Evolutionary conservation across 2,797 vertebrate species (phyloP).

Genomic region (Pyrocephalus nanus): DNA sequence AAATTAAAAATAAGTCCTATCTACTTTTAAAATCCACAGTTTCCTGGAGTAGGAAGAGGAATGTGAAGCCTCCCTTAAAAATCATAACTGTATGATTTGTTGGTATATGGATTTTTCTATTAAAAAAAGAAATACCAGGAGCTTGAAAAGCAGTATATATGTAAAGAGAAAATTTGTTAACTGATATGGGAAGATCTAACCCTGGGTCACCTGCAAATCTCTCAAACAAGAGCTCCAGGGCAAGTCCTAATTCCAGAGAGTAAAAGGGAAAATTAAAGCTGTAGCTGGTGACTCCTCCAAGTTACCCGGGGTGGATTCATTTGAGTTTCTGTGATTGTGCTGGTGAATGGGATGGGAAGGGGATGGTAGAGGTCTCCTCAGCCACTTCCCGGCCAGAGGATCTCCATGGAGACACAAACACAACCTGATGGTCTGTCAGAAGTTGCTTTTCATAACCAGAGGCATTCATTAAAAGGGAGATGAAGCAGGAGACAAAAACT

Average conservation of each 20-base stretch:
- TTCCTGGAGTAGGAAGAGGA: background rate
- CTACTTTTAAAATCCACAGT: background rate
- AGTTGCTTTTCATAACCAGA: slow-evolving; percentile 39
- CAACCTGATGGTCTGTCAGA: slow-evolving; percentile 19
- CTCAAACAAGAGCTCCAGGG: slow-evolving; percentile 81
- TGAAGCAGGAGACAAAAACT: slow-evolving; percentile 56
- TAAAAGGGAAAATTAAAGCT: slow-evolving; percentile 81
- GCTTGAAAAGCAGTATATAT: slow-evolving; percentile 82
- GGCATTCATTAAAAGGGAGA: slow-evolving; percentile 47
- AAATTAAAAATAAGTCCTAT: background rate
- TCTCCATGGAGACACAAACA: slow-evolving; percentile 67
- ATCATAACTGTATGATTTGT: slow-evolving; percentile 32
- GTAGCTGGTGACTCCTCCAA: slow-evolving; percentile 73
- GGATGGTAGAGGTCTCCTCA: slow-evolving; percentile 57
- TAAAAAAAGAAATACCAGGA: slow-evolving; percentile 18
- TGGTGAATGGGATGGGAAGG: slow-evolving; percentile 73
- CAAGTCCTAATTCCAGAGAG: slow-evolving; percentile 87
- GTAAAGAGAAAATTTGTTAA: slow-evolving; percentile 86
- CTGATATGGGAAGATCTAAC: slow-evolving; percentile 82
- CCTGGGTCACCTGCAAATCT: slow-evolving; percentile 87
- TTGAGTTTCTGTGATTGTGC: slow-evolving; percentile 80
- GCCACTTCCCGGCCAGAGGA: slow-evolving; percentile 38
- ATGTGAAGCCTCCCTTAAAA: slow-evolving; percentile 8
- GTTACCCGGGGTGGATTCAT: slow-evolving; percentile 77
- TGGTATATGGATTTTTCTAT: slow-evolving; percentile 47